These are phyloP conservation scores for Chondrilla cf. caribensis DNA, from an alignment of 37 sponge, comb jelly and placozoan species.

Conservation along the genomic window DNA sequence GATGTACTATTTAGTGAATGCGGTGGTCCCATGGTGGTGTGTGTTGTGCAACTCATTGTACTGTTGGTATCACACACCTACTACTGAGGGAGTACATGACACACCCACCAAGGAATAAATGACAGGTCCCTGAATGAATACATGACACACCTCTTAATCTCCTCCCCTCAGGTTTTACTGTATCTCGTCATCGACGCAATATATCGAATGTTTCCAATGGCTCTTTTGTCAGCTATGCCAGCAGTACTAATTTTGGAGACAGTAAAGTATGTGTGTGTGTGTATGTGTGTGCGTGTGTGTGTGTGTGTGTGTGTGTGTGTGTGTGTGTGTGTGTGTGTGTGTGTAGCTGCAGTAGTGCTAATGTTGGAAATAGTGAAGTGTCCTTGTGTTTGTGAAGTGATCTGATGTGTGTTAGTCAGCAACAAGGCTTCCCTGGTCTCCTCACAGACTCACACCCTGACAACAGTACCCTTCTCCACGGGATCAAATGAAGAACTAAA, in stretches of 20 bases:
- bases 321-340: constrained; percentile 32
- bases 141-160: too few relatives aligned
- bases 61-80: too few relatives aligned
- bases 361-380: too few relatives aligned
- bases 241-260: constrained; percentile 42
- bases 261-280: constrained; percentile 27
- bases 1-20: too few relatives aligned
- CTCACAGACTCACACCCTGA: constrained; percentile 11
- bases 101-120: too few relatives aligned
- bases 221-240: constrained; percentile 43
- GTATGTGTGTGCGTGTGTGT: constrained; percentile 37
- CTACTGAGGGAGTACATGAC: too few relatives aligned
- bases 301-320: constrained; percentile 49
- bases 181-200: constrained; percentile 17
- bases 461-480: constrained; percentile 11
- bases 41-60: not conserved
- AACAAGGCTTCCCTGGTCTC: not conserved
- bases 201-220: constrained; percentile 59
- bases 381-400: not conserved
- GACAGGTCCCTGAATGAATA: too few relatives aligned
- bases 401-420: not conserved
- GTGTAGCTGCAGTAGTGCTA: not conserved
- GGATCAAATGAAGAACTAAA: constrained; percentile 49
- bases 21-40: not conserved
- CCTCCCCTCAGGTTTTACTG: too few relatives aligned